Evolutionary conservation across 2,888 invertebrate species (phyloP).

Genomic region (Coelopa pilipes): DNA sequence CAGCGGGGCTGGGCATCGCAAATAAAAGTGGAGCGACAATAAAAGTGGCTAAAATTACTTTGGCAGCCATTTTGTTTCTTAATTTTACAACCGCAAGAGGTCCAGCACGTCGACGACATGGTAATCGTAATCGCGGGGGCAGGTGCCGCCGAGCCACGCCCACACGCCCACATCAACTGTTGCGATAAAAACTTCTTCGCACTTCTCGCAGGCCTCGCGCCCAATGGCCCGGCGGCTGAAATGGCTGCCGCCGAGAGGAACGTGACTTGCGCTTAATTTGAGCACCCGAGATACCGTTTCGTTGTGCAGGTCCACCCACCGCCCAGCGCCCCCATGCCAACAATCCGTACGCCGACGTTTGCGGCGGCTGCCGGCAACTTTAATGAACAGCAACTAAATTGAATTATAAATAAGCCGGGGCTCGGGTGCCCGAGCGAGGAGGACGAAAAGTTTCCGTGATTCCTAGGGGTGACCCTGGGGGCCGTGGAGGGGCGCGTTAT

Average conservation of each 20-base stretch:
- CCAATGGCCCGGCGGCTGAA: neutral
- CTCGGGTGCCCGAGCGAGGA: no score
- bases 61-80: constrained; percentile 34
- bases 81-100: constrained; percentile 30
- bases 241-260: neutral
- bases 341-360: no score
- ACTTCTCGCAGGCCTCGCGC: neutral
- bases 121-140: neutral
- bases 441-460: no score
- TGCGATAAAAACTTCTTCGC: constrained; percentile 1
- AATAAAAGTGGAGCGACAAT: constrained; percentile 34
- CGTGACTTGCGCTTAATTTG: constrained; percentile 3
- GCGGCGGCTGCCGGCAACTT: no score
- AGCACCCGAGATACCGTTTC: neutral
- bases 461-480: no score
- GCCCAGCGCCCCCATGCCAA: no score
- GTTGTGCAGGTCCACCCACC: no score
- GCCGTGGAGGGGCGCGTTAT: no score
- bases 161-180: neutral
- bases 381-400: no score
- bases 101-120: neutral
- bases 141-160: neutral
- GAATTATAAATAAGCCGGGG: no score
- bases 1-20: neutral
- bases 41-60: constrained; percentile 34